Conservation (phyloP, 64 coral and sea anemone genomes). For the Pocillopora damicornis region DNA sequence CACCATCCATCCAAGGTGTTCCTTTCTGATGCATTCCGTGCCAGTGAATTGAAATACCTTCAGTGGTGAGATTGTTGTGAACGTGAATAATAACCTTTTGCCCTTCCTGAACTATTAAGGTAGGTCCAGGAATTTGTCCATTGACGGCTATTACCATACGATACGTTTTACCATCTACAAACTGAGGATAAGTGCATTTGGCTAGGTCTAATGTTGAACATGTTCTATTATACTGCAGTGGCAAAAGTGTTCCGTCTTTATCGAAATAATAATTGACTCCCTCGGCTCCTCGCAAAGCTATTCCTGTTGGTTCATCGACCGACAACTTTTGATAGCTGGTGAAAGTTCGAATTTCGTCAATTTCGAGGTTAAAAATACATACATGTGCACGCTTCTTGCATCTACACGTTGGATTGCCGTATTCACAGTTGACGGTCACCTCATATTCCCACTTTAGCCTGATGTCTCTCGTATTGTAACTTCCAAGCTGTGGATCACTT, state of each 20-base stretch:
- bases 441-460: constrained; percentile 17
- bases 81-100: constrained; percentile 28
- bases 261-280: constrained; percentile 13
- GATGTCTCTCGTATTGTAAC: constrained; percentile 29
- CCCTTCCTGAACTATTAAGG: constrained; percentile 40
- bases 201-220: background rate
- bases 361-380: constrained; percentile 24
- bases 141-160: constrained; percentile 57
- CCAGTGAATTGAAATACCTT: constrained; percentile 10
- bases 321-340: constrained; percentile 22
- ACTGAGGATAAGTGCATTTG: constrained; percentile 30
- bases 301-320: background rate
- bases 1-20: constrained; percentile 75
- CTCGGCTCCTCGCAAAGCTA: constrained; percentile 19
- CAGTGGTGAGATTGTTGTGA: constrained; percentile 43
- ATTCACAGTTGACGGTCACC: constrained; percentile 7
- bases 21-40: too few species aligned
- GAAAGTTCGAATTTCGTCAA: constrained; percentile 36
- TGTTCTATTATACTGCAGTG: background rate
- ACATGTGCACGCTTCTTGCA: background rate
- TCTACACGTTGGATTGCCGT: constrained; percentile 19
- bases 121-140: constrained; percentile 13
- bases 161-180: constrained; percentile 50
- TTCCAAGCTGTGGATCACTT: constrained; percentile 34
- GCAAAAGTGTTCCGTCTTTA: background rate